Evolutionary conservation across 2,888 invertebrate genomes (phyloP), one percentile per base, ranked within the genome.

Genomic region (Chironomus riparius): DNA sequence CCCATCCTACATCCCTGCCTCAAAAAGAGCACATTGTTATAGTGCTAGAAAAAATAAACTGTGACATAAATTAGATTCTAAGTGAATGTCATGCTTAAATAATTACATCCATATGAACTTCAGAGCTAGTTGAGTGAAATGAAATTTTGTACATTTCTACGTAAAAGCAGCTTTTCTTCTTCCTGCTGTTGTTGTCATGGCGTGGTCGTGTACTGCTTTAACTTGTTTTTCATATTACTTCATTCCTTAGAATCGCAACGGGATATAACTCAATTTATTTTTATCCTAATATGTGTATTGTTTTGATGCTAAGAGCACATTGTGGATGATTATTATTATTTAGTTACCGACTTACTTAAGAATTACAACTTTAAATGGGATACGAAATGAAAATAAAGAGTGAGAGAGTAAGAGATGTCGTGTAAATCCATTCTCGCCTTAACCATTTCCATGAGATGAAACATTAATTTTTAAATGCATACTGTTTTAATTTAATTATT

Each of bases 231-330:
- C 24, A 24, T 65, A 24, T 65, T 65, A 24, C 21, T 10, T 13
- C 65, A 21, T 21, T 65, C 21, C 13, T 18, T 13, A 21, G 65
- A 76, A 69, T 24, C 76, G 13, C 76, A 47, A 47, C 69, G 21
- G 76, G 76, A 76, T 47, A 38, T 76, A 76, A 76, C 62, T 76
- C 76, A 76, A 76, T 76, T 76, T 76, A 69, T 76, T 76, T 76
- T n/a, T 76, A 76, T 68, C 21, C 62, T 15, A 76, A 56, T 56
- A 56, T 56, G 56, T 56, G 56, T 56, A 56, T 56, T 56, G 56
- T 56, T 56, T 56, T 56, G 56, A 56, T 18, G 56, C 18, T 56
- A 15, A 56, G 56, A 56, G 56, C 56, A 15, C 56, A 50, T 50
- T 56, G 56, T 7, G 3, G 56, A 56, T 56, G 56, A 56, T 56